Evolutionary conservation across 1,140 invertebrate genomes (phyloP).

Genomic region (Melipona quadrifasciata): DNA sequence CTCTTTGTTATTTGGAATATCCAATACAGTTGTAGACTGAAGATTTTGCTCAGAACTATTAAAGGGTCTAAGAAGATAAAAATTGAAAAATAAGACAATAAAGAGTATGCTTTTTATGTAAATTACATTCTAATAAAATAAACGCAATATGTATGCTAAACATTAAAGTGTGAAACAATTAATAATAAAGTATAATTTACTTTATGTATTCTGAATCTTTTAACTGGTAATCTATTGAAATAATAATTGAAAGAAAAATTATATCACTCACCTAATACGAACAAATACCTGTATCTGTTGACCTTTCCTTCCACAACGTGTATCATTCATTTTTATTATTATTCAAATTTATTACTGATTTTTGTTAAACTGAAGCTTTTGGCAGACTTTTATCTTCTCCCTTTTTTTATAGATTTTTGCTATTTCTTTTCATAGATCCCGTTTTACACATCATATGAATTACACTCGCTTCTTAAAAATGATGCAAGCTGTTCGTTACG

Average conservation of each 20-base stretch:
- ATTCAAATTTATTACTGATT: neutral
- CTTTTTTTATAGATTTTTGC: too few species aligned
- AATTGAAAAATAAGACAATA: too few species aligned
- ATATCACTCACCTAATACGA: neutral
- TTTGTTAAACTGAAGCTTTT: neutral
- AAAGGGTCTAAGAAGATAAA: neutral
- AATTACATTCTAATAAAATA: neutral
- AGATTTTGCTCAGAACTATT: neutral
- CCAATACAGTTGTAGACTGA: neutral
- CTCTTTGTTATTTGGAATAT: neutral
- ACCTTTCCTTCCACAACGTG: neutral
- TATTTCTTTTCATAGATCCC: neutral
- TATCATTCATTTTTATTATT: neutral
- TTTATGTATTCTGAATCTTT: too few species aligned
- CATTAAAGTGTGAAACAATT: too few species aligned
- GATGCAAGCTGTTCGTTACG: neutral
- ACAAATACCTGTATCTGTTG: constrained; percentile 11
- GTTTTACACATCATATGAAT: neutral
- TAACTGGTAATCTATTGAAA: neutral
- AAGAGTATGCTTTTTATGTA: neutral
- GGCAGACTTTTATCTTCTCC: too few species aligned
- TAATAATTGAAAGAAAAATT: neutral
- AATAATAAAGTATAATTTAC: too few species aligned
- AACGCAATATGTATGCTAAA: too few species aligned
- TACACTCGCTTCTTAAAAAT: neutral